Conservation (phyloP, 1,140 invertebrate genomes). For the Magallana ariakensis region DNA sequence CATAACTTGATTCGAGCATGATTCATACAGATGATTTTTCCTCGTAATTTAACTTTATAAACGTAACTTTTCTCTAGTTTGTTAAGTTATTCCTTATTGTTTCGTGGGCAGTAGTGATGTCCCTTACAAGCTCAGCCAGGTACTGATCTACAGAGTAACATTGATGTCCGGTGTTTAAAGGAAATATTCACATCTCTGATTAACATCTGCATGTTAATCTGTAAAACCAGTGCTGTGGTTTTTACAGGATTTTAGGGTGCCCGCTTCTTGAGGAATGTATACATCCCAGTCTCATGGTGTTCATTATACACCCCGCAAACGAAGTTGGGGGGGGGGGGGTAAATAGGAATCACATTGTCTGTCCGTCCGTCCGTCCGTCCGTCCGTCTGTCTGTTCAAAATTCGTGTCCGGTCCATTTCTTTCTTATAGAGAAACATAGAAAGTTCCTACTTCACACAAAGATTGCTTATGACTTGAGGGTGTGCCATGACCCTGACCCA, state of each 20-base stretch:
- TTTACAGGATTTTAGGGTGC: conserved; percentile 6
- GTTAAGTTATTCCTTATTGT: conserved; percentile 12
- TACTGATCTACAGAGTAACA: background rate
- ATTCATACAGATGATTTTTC: background rate
- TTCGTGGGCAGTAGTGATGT: conserved; percentile 25
- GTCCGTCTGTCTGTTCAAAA: too few relatives aligned
- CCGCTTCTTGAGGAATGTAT: conserved; percentile 19
- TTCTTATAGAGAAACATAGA: too few relatives aligned
- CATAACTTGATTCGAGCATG: conserved; percentile 38
- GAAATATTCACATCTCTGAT: conserved; percentile 2
- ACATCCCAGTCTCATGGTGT: conserved; percentile 5
- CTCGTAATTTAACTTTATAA: conserved; percentile 6
- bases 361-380: too few relatives aligned
- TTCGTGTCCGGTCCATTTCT: too few relatives aligned
- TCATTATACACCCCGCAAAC: too few relatives aligned
- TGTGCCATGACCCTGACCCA: too few relatives aligned
- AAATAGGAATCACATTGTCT: too few relatives aligned
- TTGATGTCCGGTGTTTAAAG: background rate
- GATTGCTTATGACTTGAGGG: too few relatives aligned
- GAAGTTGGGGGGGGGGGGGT: too few relatives aligned
- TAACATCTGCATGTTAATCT: conserved; percentile 29
- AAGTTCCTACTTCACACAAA: too few relatives aligned
- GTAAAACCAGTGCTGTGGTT: conserved; percentile 32
- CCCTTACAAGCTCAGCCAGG: background rate
- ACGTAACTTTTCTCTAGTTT: background rate